A percentile compares a stretch with the other conserved stretches of the same genome.
phyloP scores from a whole-genome alignment of 1,140 invertebrate genomes.

The Drosophila fuyamai region DNA sequence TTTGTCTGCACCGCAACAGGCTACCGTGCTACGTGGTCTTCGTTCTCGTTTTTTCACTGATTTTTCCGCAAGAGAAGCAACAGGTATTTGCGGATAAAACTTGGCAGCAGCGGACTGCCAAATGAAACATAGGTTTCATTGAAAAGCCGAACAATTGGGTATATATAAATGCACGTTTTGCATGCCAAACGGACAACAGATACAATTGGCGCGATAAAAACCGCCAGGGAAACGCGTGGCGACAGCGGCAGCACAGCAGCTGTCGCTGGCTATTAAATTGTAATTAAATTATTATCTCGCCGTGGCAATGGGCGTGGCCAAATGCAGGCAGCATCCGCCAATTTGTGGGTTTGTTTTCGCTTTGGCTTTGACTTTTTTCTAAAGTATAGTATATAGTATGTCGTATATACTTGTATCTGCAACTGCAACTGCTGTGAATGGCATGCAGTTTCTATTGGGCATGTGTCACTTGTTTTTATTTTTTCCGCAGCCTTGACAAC shows the following conservation, averaged over 20 bases:
- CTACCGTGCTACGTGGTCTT: slow-evolving; percentile 68
- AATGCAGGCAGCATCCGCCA: slow-evolving; percentile 69
- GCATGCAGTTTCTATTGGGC: slow-evolving; percentile 31
- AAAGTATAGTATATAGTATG: not conserved
- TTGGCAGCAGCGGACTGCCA: slow-evolving; percentile 7
- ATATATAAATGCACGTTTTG: slow-evolving; percentile 32
- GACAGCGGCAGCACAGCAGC: slow-evolving; percentile 37
- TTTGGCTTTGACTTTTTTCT: slow-evolving; percentile 11
- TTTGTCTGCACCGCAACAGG: slow-evolving; percentile 58
- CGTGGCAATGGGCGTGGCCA: slow-evolving; percentile 31
- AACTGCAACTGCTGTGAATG: slow-evolving; percentile 20
- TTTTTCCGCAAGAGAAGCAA: slow-evolving; percentile 19
- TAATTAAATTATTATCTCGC: slow-evolving; percentile 75
- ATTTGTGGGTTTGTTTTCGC: slow-evolving; percentile 48
- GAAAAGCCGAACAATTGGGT: slow-evolving; percentile 29
- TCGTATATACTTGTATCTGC: slow-evolving; percentile 6
- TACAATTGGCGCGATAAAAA: slow-evolving; percentile 37
- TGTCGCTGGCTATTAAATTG: slow-evolving; percentile 67
- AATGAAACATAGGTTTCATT: too few species aligned
- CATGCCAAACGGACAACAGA: slow-evolving; percentile 3
- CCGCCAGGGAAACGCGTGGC: slow-evolving; percentile 37
- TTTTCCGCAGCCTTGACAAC: slow-evolving; percentile 34
- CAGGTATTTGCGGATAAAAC: slow-evolving; percentile 41
- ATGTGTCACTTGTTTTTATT: slow-evolving; percentile 32
- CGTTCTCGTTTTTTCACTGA: slow-evolving; percentile 11